phyloP scores from a whole-genome alignment of 2,888 invertebrate species.

The Ophion slaviceki region DNA sequence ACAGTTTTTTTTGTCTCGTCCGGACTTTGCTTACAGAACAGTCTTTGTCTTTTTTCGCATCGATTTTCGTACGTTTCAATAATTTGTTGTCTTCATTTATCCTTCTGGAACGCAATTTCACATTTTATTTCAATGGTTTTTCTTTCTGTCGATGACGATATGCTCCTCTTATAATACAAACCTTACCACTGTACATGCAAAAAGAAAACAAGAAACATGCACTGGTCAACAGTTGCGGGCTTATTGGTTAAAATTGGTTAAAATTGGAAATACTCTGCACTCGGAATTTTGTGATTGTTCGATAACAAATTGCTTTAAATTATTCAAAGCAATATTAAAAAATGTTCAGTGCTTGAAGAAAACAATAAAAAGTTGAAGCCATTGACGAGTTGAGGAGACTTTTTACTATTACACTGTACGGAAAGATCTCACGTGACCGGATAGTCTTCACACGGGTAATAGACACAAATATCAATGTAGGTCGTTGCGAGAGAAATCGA shows the following conservation, averaged over 20 bases:
- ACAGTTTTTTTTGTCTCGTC: neutral
- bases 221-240: too few species aligned
- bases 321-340: too few species aligned
- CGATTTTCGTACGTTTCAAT: neutral
- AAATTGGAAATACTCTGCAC: neutral
- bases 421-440: conserved; percentile 19
- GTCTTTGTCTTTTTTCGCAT: conserved; percentile 6
- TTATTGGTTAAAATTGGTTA: neutral
- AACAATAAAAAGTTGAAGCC: neutral
- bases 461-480: conserved; percentile 71
- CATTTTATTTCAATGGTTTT: neutral
- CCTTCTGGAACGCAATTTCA: neutral
- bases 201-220: too few species aligned
- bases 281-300: neutral
- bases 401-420: conserved; percentile 24
- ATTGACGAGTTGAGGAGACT: neutral
- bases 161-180: neutral
- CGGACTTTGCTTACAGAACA: conserved; percentile 9
- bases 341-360: neutral
- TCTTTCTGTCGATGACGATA: neutral
- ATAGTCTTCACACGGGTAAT: conserved; percentile 67
- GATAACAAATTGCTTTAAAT: neutral
- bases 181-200: too few species aligned
- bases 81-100: too few species aligned
- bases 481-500: conserved; percentile 71